Evolutionary conservation across 2,888 invertebrate species (phyloP).

Genomic region (Drosophila crucigera): DNA sequence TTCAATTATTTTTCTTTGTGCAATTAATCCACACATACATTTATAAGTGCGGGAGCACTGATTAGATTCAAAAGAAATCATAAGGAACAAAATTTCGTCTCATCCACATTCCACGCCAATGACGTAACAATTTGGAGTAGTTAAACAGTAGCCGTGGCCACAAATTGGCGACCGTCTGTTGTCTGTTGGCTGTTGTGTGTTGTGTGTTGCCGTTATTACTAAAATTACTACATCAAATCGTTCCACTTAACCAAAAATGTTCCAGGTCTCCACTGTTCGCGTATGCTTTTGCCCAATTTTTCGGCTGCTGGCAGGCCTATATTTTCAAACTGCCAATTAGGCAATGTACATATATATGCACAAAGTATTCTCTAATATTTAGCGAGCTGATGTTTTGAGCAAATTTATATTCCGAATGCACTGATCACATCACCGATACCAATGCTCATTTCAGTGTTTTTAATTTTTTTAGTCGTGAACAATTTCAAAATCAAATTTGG

Average conservation of each 20-base stretch:
- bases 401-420: constrained; percentile 8
- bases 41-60: constrained; percentile 29
- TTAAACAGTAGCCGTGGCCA: constrained; percentile 70
- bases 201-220: constrained; percentile 69
- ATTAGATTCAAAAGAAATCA: constrained; percentile 20
- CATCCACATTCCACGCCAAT: constrained; percentile 62
- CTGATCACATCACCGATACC: not conserved
- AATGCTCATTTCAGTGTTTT: not conserved
- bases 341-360: constrained; percentile 36
- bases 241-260: constrained; percentile 69
- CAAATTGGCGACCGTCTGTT: constrained; percentile 62
- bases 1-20: not conserved
- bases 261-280: constrained; percentile 48
- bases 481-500: not conserved
- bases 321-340: constrained; percentile 60
- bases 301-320: constrained; percentile 28
- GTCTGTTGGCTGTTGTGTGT: constrained; percentile 6
- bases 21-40: constrained; percentile 1
- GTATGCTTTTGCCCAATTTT: constrained; percentile 49
- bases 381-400: not conserved
- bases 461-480: not conserved
- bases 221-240: constrained; percentile 76
- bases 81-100: constrained; percentile 20
- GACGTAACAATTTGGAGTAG: constrained; percentile 68
- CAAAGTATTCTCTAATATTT: constrained; percentile 53